Conservation (phyloP, 2,888 invertebrate species). For the Drosophila paramelanica region DNA sequence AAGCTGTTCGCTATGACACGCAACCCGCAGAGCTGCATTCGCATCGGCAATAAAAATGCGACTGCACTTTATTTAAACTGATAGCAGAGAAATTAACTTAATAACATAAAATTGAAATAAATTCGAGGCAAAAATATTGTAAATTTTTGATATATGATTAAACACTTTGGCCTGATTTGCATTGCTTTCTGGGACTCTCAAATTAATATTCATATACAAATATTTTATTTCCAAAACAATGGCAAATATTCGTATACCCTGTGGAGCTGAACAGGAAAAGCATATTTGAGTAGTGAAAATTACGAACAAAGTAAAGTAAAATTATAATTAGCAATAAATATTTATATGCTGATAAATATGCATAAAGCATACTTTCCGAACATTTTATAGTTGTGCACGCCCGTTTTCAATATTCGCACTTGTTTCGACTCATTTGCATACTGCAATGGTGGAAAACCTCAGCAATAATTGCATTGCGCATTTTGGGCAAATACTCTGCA, state of each 20-base stretch:
- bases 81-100: neutral
- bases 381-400: neutral
- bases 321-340: too few relatives aligned
- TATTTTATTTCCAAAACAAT: conserved; percentile 18
- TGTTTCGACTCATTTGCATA: conserved; percentile 41
- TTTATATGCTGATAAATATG: too few relatives aligned
- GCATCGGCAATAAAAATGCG: conserved; percentile 15
- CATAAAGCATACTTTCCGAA: neutral
- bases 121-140: neutral
- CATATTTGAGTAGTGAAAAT: neutral
- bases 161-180: conserved; percentile 44
- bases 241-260: conserved; percentile 3
- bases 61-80: conserved; percentile 16
- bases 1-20: conserved; percentile 66
- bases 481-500: conserved; percentile 41
- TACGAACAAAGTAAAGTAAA: neutral
- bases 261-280: fast-evolving
- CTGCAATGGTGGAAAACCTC: conserved; percentile 35
- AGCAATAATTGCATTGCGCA: conserved; percentile 69
- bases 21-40: conserved; percentile 28
- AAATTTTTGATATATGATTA: conserved; percentile 31
- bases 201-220: conserved; percentile 47
- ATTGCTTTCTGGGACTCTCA: conserved; percentile 19
- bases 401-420: neutral
- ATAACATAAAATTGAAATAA: neutral